Evolutionary conservation across 64 coral and sea anemone species (phyloP).

Genomic region (Cladopsammia gracilis): DNA sequence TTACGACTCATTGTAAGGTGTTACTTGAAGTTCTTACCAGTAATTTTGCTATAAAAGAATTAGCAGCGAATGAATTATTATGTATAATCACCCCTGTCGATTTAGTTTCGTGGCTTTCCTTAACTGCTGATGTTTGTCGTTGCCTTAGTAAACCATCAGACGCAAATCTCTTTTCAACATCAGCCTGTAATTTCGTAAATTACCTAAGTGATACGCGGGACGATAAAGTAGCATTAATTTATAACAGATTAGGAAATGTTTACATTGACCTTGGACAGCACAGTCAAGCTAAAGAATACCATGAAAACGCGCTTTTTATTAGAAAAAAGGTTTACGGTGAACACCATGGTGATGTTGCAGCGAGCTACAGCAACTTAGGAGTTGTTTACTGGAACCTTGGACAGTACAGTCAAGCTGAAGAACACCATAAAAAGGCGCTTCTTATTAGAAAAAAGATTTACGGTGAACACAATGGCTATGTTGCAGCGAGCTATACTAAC

Average conservation of each 20-base stretch:
- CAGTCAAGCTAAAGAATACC: constrained; percentile 18
- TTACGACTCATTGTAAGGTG: no score
- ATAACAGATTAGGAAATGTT: background rate
- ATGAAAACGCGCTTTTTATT: constrained; percentile 19
- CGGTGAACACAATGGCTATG: no score
- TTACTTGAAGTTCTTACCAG: no score
- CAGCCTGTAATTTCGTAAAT: background rate
- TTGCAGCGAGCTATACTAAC: no score
- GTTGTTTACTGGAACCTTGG: background rate
- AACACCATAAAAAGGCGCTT: no score
- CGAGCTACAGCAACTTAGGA: background rate
- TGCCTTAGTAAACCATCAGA: no score
- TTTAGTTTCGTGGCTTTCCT: no score
- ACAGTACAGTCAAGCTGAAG: background rate
- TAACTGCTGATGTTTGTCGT: no score
- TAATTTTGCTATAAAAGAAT: no score
- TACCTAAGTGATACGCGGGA: background rate
- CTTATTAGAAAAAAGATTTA: no score
- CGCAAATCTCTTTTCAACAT: background rate
- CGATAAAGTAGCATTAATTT: background rate
- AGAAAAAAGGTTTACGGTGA: background rate
- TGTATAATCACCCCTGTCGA: no score
- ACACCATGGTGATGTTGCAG: background rate
- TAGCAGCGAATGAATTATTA: no score
- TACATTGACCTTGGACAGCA: background rate